Evolutionary conservation across 37 sponge, comb jelly and placozoan species (phyloP), one percentile per base, ranked within the genome.

Genomic region (Cliona cf. orientalis): DNA sequence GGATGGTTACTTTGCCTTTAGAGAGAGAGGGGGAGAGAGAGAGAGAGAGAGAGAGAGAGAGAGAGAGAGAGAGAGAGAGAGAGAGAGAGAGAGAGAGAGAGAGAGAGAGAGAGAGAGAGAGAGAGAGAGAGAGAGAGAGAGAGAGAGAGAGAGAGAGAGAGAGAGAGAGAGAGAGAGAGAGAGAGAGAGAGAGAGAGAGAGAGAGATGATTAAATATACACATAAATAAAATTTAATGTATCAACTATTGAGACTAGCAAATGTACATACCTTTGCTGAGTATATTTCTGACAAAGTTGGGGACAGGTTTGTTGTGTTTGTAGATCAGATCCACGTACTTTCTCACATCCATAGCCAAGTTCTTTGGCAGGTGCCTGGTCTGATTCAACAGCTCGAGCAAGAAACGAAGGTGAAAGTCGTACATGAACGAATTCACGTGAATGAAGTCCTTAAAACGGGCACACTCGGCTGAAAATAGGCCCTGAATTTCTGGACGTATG

Each of bases 351-450:
- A 87, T 42, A 64, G 85, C 72, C 9, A 90, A n/a, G 1, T 21
- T 38, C 28, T 46, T 44, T 2, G 92, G 89, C 11, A 57, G 43
- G 0, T 23, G 2, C 21, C 44, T 66, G 36, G 46, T 61, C 49
- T 57, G 70, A 0, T 26, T 76, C 19, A 92, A 37, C 2, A 88
- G 25, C 2, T 58, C 39, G 3, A 71, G 59, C 46, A 90, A 42
- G 25, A 66, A 42, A 26, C 76, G 73, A 6, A 95, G 29, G 69
- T 95, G 92, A 56, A 92, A 85, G 79, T 95, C 93, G 33, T 89
- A 75, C 39, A 86, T 79, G 84, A 95, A 95, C 0, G 95, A 95
- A 72, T 92, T 83, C n/a, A 95, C 80, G 67, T 95, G 95, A 28
- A 82, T 95, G 42, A 84, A 66, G 64, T 95, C 95, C 58, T 91